Conservation (phyloP, 2,113 vertebrate genomes). For the Bufo gargarizans region DNA sequence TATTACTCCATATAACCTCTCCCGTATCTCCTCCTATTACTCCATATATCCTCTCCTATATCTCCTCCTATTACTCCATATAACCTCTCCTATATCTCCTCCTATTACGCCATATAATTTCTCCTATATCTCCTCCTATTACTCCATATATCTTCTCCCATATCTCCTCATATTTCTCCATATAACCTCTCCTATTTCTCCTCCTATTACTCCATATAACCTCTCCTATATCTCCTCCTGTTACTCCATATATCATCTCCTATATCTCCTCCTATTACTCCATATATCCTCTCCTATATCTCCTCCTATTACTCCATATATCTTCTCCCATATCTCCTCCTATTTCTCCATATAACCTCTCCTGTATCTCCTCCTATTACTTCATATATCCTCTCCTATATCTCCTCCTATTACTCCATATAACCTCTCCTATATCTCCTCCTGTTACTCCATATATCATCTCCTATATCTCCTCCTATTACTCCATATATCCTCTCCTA, state of each 20-base stretch:
- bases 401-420: background rate
- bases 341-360: background rate
- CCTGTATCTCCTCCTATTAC: conserved; percentile 3
- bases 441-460: background rate
- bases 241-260: background rate
- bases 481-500: background rate
- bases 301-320: background rate
- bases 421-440: conserved; percentile 4
- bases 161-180: too few species aligned
- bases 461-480: conserved; percentile 2
- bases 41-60: too few species aligned
- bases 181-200: too few species aligned
- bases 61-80: too few species aligned
- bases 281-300: background rate
- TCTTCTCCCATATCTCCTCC: too few species aligned
- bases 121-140: background rate
- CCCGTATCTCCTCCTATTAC: too few species aligned
- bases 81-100: background rate
- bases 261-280: background rate
- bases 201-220: background rate
- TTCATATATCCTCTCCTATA: background rate
- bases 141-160: too few species aligned
- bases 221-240: background rate
- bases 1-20: background rate
- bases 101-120: background rate